Evolutionary conservation across 2,113 vertebrate species (phyloP), one percentile per base, ranked within the genome.

Genomic region (Chaetura pelagica): DNA sequence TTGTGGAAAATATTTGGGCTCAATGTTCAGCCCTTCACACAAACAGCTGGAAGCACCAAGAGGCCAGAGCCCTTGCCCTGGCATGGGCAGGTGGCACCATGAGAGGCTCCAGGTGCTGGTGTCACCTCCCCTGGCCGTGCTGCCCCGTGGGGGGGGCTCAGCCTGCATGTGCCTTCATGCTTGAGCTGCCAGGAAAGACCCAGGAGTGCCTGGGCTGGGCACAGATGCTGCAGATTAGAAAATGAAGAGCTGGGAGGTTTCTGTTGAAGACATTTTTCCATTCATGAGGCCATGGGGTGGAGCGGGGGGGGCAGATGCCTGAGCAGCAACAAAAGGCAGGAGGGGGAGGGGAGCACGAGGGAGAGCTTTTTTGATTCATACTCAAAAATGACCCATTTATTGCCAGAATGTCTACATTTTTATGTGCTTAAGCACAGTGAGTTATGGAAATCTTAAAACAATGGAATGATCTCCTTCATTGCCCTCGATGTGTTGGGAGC

Each of bases 361-460:
- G 91, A 89, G 94, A 95, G 75, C 96, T 97, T 96, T 96, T 97
- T 97, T 96, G 96, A 94, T 96, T 94, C 96, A 63, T 80, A 68
- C 38, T 96, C 94, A 94, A 95, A 96, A 94, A 97, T 97, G 96
- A 96, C 90, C 96, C 94, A 86, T 93, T 96, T 86, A 91, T 92
- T 96, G 97, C 95, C 95, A 96, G 66, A 96, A 94, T 59, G 88
- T 96, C 95, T 96, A 95, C 96, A 96, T 96, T 97, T 97, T 97
- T 97, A 96, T 96, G 95, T 71, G 94, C 95, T 97, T 96, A 96
- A 97, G 84, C 94, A 95, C 68, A 95, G 85, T 97, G 95, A 97
- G 95, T 97, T 97, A 97, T 97, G 95, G 96, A 97, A 97, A 96
- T 86, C 94, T 97, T 95, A 93, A 93, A 97, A 97, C 97, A 97